Evolutionary conservation across 37 sponge, comb jelly and placozoan species (phyloP), one percentile per base, ranked within the genome.

Genomic region (Beroe forskalii): DNA sequence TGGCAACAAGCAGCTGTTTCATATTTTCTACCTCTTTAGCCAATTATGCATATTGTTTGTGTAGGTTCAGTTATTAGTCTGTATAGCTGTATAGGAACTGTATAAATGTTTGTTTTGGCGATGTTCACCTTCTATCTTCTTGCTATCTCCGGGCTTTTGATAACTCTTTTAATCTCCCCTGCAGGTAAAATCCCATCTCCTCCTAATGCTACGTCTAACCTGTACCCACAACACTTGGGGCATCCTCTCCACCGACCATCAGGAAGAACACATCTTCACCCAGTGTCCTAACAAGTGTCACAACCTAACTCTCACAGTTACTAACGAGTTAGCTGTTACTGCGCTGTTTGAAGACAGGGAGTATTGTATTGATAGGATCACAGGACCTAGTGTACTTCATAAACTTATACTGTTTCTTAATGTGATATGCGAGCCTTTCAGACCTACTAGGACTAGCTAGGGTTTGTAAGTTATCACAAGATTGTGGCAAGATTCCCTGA

Each of bases 201-300:
- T 41, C 4, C 55, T 80, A 22, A 80, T 80, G 86, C 27, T 80
- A 80, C 12, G 55, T 23, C 27, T 25, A 23, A 80, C 86, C 43
- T 44, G 44, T 22, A 80, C 86, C 8, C 86, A 80, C 55, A 44
- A 44, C 86, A 44, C 40, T n/a, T 80, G 86, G 86, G 55, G 55
- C 2, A 80, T 80, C 24, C 44, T 44, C 48, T 80, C 86, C 28
- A 80, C 86, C 1, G 86, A 80, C 31, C 86, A 41, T 35, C 86
- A 80, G 24, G 48, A 38, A 2, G 86, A 80, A 32, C 55, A 44
- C 55, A 44, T 80, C 55, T 80, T 80, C 55, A 37, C 86, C 24
- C 86, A 44, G 48, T 80, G 55, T 43, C 86, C 86, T 2, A n/a
- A 80, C 48, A 80, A 44, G 55, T n/a, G 55, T 9, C 86, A 80